Conservation (phyloP, 1,140 invertebrate species). For the Drosophila pruinosa region DNA sequence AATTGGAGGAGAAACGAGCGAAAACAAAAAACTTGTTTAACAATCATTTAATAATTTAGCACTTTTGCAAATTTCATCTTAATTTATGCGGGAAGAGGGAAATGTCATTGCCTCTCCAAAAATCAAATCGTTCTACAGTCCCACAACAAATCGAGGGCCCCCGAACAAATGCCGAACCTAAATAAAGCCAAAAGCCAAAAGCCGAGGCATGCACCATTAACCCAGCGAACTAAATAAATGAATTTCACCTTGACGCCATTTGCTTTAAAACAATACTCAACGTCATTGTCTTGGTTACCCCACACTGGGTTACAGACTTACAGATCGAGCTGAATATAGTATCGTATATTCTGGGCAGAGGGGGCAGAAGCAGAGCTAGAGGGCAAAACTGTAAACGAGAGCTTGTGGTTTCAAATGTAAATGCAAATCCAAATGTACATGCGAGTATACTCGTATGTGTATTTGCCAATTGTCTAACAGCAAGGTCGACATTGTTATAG, state of each 20-base stretch:
- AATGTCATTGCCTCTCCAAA: constrained; percentile 30
- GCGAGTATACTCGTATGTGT: not conserved
- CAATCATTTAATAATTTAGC: constrained; percentile 78
- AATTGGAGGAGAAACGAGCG: constrained; percentile 20
- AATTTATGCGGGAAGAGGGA: constrained; percentile 57
- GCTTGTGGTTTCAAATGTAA: constrained; percentile 52
- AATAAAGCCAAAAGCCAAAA: no score
- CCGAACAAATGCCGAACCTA: constrained; percentile 21
- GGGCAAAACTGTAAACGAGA: constrained; percentile 28
- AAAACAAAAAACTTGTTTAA: constrained; percentile 55
- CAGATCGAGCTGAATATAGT: not conserved
- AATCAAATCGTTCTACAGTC: constrained; percentile 30
- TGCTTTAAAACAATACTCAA: constrained; percentile 60
- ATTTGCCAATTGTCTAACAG: constrained; percentile 14
- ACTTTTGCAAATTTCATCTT: constrained; percentile 67
- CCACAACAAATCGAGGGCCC: constrained; percentile 14
- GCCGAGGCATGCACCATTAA: constrained; percentile 57
- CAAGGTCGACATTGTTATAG: constrained; percentile 37
- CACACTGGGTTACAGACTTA: not conserved
- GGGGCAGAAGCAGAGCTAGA: no score
- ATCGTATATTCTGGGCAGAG: no score
- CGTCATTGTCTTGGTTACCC: constrained; percentile 68
- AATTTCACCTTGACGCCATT: constrained; percentile 73
- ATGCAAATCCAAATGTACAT: constrained; percentile 11
- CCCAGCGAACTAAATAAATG: constrained; percentile 68